A percentile compares a stretch with the other conserved stretches of the same genome.
These are phyloP conservation scores for Portevinia maculata DNA, from an alignment of 2,888 invertebrate species.

Conservation along the genomic window DNA sequence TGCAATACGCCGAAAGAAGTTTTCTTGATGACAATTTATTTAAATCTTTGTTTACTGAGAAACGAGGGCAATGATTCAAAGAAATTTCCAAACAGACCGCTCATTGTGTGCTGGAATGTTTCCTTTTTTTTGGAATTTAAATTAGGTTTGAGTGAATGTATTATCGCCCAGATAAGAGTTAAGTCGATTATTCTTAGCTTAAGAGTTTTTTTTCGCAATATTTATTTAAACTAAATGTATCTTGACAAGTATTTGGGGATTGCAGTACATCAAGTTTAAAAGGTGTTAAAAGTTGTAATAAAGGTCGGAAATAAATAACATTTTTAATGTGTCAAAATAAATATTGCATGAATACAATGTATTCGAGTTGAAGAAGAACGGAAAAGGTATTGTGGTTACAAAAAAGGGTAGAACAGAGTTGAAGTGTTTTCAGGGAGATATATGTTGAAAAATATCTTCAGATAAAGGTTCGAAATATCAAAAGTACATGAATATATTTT, in stretches of 20 bases:
- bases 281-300: constrained; percentile 8
- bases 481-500: too few species aligned
- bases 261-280: background rate
- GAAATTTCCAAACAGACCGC: background rate
- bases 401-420: too few species aligned
- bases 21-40: constrained; percentile 14
- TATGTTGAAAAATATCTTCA: too few species aligned
- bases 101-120: background rate
- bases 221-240: constrained; percentile 10
- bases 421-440: too few species aligned
- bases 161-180: constrained; percentile 32
- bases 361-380: too few species aligned
- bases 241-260: background rate
- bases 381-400: too few species aligned
- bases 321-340: too few species aligned
- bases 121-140: background rate
- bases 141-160: constrained; percentile 50
- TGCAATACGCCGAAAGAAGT: constrained; percentile 7
- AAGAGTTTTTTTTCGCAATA: constrained; percentile 15
- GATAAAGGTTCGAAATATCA: too few species aligned
- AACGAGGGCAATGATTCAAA: constrained; percentile 7
- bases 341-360: too few species aligned
- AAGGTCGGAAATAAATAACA: too few species aligned
- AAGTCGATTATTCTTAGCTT: constrained; percentile 2
- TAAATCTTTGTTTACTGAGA: constrained; percentile 19